These are phyloP conservation scores for Cichlasoma orientale DNA, from an alignment of 2,797 vertebrate species.

Conservation along the genomic window DNA sequence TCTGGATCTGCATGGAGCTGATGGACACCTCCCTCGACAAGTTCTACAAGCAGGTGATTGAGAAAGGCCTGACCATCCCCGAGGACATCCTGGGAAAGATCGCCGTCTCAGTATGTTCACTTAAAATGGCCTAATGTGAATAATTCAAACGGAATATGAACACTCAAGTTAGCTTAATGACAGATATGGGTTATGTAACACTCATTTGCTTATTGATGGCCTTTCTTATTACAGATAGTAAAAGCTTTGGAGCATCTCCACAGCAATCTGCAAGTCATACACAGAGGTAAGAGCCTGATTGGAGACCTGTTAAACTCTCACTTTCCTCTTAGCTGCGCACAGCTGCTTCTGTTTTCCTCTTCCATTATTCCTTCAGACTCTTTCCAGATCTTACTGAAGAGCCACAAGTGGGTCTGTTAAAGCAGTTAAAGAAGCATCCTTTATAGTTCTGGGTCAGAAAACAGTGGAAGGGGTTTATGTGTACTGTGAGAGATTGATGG, in stretches of 20 bases:
- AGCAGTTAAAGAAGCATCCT: neutral
- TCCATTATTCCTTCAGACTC: neutral
- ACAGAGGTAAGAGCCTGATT: constrained; percentile 87
- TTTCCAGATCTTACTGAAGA: neutral
- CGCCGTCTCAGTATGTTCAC: constrained; percentile 90
- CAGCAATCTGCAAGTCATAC: constrained; percentile 95
- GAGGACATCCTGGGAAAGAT: constrained; percentile 98
- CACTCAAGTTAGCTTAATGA: neutral
- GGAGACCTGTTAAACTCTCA: constrained; percentile 24
- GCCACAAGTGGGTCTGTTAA: neutral
- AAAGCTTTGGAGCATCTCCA: constrained; percentile 97
- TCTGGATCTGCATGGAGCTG: constrained; percentile 99
- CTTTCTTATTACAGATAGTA: constrained; percentile 87
- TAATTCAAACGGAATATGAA: neutral
- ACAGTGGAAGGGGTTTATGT: neutral
- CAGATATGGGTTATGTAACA: neutral
- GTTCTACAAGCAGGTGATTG: constrained; percentile 96
- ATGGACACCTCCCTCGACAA: constrained; percentile 99
- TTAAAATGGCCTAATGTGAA: neutral
- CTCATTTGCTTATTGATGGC: constrained; percentile 1
- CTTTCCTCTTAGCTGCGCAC: constrained; percentile 12
- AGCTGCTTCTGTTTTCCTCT: neutral
- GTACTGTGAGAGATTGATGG: too few species aligned
- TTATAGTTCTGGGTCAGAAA: neutral
- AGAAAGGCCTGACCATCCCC: constrained; percentile 90